phyloP scores from a whole-genome alignment of 2,888 invertebrate species.

The Iselma pallidipennis region DNA sequence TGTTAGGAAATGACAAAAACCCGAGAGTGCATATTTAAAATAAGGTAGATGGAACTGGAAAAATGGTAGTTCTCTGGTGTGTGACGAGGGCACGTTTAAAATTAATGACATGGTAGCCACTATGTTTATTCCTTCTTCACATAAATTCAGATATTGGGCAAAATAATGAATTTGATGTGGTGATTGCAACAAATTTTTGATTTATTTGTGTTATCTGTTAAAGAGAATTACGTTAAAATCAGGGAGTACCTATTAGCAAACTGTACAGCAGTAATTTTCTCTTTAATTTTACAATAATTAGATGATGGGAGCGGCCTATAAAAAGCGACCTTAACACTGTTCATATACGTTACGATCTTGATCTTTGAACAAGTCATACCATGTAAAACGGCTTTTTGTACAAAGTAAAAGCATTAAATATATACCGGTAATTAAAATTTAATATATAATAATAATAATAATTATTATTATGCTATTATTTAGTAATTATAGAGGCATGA shows the following conservation, averaged over 20 bases:
- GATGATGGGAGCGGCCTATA: background rate
- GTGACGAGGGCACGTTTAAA: background rate
- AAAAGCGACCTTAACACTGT: slow-evolving; percentile 5
- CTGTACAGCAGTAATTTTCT: background rate
- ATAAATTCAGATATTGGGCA: background rate
- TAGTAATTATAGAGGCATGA: background rate
- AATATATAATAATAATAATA: background rate
- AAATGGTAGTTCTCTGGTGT: background rate
- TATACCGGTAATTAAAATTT: slow-evolving; percentile 19
- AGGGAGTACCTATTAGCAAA: too few relatives aligned
- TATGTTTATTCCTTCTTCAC: background rate
- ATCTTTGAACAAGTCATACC: slow-evolving; percentile 27
- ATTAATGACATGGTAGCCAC: background rate
- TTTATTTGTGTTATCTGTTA: too few relatives aligned
- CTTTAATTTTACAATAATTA: background rate
- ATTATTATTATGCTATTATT: background rate
- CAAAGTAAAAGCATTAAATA: slow-evolving; percentile 16
- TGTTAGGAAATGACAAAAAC: too few relatives aligned
- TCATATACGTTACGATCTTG: slow-evolving; percentile 11
- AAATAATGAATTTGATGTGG: background rate
- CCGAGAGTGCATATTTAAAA: background rate
- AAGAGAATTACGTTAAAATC: too few relatives aligned
- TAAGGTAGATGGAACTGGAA: too few relatives aligned
- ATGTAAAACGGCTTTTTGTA: slow-evolving; percentile 13
- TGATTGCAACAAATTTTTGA: too few relatives aligned